phyloP scores from a whole-genome alignment of 1,140 invertebrate genomes.

The Bemisia tabaci region DNA sequence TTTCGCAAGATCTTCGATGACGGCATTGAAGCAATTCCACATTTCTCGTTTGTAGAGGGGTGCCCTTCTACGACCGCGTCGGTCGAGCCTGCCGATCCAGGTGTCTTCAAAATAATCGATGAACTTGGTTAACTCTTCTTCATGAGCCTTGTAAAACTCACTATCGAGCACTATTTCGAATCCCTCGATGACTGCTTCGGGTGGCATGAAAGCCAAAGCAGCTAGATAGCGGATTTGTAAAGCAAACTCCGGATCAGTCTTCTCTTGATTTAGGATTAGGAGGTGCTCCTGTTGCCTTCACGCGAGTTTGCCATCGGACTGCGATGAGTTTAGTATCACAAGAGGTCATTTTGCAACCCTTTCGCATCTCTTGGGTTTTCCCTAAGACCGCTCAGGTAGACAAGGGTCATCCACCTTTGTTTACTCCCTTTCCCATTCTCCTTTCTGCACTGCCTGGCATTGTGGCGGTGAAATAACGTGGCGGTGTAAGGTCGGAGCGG shows the following conservation, averaged over 20 bases:
- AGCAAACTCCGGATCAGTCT: slow-evolving; percentile 10
- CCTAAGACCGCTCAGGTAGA: no score
- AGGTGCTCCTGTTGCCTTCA: not conserved
- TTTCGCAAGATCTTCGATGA: no score
- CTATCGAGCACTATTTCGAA: slow-evolving; percentile 10
- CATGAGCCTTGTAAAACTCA: not conserved
- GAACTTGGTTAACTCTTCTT: not conserved
- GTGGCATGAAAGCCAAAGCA: slow-evolving; percentile 12
- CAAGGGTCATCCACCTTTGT: no score
- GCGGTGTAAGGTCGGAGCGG: no score
- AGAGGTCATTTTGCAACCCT: no score
- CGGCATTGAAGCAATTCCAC: slow-evolving; percentile 11
- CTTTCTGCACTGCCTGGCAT: no score
- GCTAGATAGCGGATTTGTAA: slow-evolving; percentile 10
- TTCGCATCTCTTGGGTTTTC: no score
- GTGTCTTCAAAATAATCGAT: slow-evolving; percentile 16
- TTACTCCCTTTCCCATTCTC: no score
- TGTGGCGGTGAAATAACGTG: no score
- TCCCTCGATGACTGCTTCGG: not conserved
- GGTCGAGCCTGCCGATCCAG: slow-evolving; percentile 11
- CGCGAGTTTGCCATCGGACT: not conserved
- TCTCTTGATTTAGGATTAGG: not conserved
- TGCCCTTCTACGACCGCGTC: slow-evolving; percentile 3
- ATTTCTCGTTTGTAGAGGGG: slow-evolving; percentile 9
- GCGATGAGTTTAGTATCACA: no score